Conservation (phyloP, 2,113 vertebrate species). For the Mesembrinibis cayennensis region DNA sequence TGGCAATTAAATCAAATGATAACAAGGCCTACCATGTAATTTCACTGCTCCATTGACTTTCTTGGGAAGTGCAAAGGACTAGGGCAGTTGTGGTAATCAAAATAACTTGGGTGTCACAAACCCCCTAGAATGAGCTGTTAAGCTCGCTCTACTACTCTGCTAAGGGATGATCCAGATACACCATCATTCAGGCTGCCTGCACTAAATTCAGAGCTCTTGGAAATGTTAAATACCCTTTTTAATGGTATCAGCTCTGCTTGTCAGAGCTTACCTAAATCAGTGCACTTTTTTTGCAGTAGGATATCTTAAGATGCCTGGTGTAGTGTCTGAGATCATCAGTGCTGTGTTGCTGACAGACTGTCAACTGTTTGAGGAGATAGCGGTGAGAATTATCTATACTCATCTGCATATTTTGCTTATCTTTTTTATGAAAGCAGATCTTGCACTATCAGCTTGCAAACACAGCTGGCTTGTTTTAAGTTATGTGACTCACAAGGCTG, state of each 20-base stretch:
- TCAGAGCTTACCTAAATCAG: background rate
- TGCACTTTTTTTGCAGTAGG: background rate
- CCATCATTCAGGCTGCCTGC: accelerated
- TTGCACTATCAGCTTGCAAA: background rate
- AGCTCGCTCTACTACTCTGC: background rate
- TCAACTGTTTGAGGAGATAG: background rate
- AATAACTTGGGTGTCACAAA: background rate
- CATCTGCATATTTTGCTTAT: background rate
- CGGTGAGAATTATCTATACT: background rate
- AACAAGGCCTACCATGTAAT: background rate
- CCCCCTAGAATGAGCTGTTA: background rate
- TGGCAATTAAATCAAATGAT: background rate
- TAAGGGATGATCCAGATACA: background rate
- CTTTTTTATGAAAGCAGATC: background rate
- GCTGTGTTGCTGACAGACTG: background rate
- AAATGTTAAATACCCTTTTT: background rate
- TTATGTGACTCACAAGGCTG: background rate
- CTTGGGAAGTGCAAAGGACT: background rate
- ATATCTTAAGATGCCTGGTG: background rate
- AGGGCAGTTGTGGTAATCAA: background rate
- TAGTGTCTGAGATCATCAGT: background rate
- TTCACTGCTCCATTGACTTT: background rate
- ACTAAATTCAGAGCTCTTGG: background rate
- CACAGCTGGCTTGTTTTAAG: background rate
- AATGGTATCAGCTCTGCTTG: background rate